Conservation (phyloP, 2,113 vertebrate species). For the Hemibagrus wyckioides region DNA sequence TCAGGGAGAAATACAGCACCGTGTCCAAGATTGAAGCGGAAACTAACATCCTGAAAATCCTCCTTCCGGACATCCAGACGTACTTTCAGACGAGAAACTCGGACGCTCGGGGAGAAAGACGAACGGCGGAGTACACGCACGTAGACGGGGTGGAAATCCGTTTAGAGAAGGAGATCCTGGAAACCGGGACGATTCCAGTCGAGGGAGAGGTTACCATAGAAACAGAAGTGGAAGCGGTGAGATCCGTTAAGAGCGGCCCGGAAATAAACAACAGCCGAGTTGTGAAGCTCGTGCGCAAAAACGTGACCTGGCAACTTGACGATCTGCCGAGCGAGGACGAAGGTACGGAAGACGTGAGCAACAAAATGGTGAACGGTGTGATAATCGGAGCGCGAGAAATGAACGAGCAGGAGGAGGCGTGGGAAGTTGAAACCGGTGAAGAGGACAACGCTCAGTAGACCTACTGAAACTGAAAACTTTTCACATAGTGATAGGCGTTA, state of each 20-base stretch:
- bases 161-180: neutral
- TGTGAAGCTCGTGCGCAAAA: neutral
- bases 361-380: slow-evolving; percentile 4
- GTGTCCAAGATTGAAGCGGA: slow-evolving; percentile 30
- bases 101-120: neutral
- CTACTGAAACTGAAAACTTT: neutral
- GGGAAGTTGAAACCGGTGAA: neutral
- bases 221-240: neutral
- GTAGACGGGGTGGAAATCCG: neutral
- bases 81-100: slow-evolving; percentile 9
- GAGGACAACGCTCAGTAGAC: neutral
- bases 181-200: neutral
- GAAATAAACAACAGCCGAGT: neutral
- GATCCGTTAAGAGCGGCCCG: neutral
- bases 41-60: slow-evolving; percentile 23
- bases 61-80: slow-evolving; percentile 38
- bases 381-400: neutral
- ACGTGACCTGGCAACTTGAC: neutral
- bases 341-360: neutral
- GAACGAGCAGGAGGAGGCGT: neutral
- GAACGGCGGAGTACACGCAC: neutral
- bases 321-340: neutral
- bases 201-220: neutral
- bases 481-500: neutral
- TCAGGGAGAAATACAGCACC: slow-evolving; percentile 30